Base-by-base conservation (phyloP, 2,888 invertebrate genomes). In the Drosophila aldrichi region DNA sequence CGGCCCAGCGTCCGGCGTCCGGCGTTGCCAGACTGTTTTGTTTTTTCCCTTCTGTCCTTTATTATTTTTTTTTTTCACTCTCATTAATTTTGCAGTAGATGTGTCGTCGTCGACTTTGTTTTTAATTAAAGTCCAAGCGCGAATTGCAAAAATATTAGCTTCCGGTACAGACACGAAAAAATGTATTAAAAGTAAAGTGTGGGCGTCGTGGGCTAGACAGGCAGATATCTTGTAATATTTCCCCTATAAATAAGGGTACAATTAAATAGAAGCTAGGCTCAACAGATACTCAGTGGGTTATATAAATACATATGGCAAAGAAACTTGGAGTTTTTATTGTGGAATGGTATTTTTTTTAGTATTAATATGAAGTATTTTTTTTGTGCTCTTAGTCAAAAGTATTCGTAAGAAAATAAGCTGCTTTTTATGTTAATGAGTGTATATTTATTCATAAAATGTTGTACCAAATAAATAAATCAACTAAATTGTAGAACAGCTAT, bases 101-200 rank as follows among this genome's bases (percentile, higher is more conserved):
- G 58, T 25, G 57, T 58, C 66, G 29, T 22, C 20, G 34, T 40
- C 66, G 48, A 65, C 68, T 75, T 56, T 64, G 61, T 74, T 80
- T 88, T 76, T 81, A 84, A 78, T 78, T 83, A 81, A 86, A 81
- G 64, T 34, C 70, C 72, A 56, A 57, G 68, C 61, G 65, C 29
- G 76, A 86, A 71, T 76, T 65, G 70, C 68, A 67, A 79, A 77
- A 87, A 73, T 89, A 84, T 84, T 54, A 81, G 81, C 88, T 87
- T 87, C 52, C 76, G 59, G 58, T 29, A 12, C 25, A 38, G 65
- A n/a, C 56, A 36, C 8, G 32, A n/a, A 54, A 32, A 52, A 55
- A 43, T 20, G 7, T 29, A 44, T 9, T 34, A 40, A 52, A 18
- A 10, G n/a, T 10, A 22, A 12, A 2, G 3, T 14, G 10, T 16